Evolutionary conservation across 2,888 invertebrate genomes (phyloP).

Genomic region (Idaea aversata): DNA sequence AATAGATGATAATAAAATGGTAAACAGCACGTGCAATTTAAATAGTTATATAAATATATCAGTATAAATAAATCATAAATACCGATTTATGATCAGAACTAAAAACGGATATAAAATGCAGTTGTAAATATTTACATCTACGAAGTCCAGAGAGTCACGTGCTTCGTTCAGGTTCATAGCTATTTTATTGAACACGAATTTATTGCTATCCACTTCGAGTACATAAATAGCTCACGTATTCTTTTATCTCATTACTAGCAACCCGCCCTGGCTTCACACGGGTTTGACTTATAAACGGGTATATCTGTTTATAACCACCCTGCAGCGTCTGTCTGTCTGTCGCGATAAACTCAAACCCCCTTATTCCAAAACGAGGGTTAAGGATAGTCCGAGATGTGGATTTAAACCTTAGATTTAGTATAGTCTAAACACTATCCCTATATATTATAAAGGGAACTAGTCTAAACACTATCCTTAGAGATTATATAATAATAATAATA

Average conservation of each 20-base stretch:
- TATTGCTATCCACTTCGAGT: conserved; percentile 57
- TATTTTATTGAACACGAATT: conserved; percentile 65
- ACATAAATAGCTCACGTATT: conserved; percentile 46
- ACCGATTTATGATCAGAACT: conserved; percentile 37
- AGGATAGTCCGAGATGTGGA: no score
- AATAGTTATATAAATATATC: not conserved
- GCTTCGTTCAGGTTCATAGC: conserved; percentile 21
- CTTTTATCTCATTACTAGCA: conserved; percentile 31
- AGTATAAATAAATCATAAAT: conserved; percentile 33
- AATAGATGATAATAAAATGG: not conserved
- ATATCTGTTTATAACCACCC: conserved; percentile 10
- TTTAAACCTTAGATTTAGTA: no score
- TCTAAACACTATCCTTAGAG: no score
- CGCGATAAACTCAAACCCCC: conserved; percentile 5
- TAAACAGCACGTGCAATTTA: not conserved
- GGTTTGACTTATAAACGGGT: no score
- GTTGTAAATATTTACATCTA: conserved; percentile 62
- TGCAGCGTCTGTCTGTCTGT: conserved; percentile 21
- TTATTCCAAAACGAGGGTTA: no score
- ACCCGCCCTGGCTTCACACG: no score
- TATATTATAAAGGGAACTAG: no score
- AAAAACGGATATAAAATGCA: conserved; percentile 51
- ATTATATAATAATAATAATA: no score
- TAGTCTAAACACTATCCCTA: no score
- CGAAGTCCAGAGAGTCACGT: conserved; percentile 54